A percentile compares a stretch with the other conserved stretches of the same genome.
phyloP scores from a whole-genome alignment of 1,140 invertebrate genomes.

The Mya arenaria region DNA sequence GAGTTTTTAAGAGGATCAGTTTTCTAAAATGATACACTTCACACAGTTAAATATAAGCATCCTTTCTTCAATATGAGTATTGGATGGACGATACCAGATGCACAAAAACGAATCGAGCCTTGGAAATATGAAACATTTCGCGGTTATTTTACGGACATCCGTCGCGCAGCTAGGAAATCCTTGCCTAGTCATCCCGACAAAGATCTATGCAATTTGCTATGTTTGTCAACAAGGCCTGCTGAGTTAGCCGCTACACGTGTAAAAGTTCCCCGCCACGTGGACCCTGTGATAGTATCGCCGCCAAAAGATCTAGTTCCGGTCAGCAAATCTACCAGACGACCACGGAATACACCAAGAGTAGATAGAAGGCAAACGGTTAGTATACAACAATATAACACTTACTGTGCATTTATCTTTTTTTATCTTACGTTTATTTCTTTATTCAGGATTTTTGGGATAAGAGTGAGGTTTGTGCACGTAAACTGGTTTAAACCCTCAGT shows the following conservation, averaged over 20 bases:
- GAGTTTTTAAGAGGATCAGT: neutral
- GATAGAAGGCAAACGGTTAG: no score
- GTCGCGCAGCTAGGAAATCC: conserved; percentile 23
- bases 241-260: no score
- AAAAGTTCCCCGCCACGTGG: neutral
- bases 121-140: conserved; percentile 28
- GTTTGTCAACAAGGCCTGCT: neutral
- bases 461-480: no score
- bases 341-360: no score
- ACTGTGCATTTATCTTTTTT: no score
- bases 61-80: conserved; percentile 11
- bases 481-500: no score
- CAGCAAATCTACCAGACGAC: no score
- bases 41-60: neutral
- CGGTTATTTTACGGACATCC: conserved; percentile 46
- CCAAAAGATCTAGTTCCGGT: neutral
- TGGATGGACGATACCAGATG: conserved; percentile 11
- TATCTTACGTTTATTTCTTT: no score
- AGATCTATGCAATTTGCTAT: conserved; percentile 26
- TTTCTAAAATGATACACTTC: neutral
- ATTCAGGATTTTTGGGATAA: no score
- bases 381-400: no score
- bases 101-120: neutral
- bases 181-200: conserved; percentile 28
- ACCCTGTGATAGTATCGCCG: neutral